Evolutionary conservation across 2,797 vertebrate genomes (phyloP).

Genomic region (Mormyrops attenuatus): DNA sequence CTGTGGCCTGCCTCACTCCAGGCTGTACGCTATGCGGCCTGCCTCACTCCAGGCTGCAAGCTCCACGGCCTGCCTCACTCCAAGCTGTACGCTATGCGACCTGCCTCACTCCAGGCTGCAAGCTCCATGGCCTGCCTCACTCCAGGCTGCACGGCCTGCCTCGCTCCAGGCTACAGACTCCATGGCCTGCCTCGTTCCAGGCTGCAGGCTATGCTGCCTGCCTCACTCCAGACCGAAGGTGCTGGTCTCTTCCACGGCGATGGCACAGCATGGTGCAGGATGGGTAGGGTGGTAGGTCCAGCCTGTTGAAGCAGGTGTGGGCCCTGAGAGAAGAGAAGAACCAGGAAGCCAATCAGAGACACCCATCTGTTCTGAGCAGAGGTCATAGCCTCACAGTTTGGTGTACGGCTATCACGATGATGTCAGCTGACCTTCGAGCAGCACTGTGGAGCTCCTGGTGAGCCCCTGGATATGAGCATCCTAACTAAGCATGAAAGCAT

Average conservation of each 20-base stretch:
- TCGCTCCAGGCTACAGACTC: background rate
- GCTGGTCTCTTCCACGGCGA: conserved; percentile 81
- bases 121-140: conserved; percentile 71
- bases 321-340: conserved; percentile 56
- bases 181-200: conserved; percentile 52
- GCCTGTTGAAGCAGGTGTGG: conserved; percentile 80
- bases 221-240: conserved; percentile 81
- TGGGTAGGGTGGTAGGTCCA: conserved; percentile 83
- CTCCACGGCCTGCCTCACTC: background rate
- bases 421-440: background rate
- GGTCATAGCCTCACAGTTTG: background rate
- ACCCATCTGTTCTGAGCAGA: background rate
- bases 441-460: background rate
- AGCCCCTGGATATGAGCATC: background rate
- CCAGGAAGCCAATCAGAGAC: background rate
- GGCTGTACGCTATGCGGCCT: background rate
- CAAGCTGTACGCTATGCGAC: background rate
- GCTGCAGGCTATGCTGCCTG: conserved; percentile 51
- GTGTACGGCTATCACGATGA: background rate
- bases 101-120: conserved; percentile 61
- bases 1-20: conserved; percentile 31
- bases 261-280: conserved; percentile 76
- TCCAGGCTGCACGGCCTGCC: conserved; percentile 27
- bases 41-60: conserved; percentile 49
- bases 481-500: background rate